Conservation (phyloP, 2,797 vertebrate genomes). For the Microcaecilia unicolor region DNA sequence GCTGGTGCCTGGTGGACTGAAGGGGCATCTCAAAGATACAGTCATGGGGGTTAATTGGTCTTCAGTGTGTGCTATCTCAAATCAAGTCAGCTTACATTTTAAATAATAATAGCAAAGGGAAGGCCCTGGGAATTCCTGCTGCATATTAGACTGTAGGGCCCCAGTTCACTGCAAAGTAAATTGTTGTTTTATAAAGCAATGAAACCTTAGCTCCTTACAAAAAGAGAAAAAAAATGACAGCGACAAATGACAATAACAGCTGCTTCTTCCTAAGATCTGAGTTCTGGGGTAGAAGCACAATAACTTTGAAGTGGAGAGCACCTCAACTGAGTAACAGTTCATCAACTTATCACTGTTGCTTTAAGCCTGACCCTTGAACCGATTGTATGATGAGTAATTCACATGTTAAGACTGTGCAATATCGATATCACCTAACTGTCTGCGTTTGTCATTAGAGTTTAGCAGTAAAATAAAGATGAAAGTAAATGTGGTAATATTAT, state of each 20-base stretch:
- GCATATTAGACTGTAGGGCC: slow-evolving; percentile 69
- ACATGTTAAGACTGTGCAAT: slow-evolving; percentile 62
- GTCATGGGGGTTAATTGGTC: slow-evolving; percentile 81
- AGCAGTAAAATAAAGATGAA: slow-evolving; percentile 68
- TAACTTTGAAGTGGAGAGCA: slow-evolving; percentile 63
- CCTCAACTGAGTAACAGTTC: slow-evolving; percentile 50
- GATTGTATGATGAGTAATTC: slow-evolving; percentile 73
- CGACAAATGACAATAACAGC: slow-evolving; percentile 65
- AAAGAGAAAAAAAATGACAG: slow-evolving; percentile 30
- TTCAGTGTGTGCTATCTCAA: slow-evolving; percentile 66
- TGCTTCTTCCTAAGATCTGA: slow-evolving; percentile 60
- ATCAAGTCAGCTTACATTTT: slow-evolving; percentile 59
- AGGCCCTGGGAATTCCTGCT: slow-evolving; percentile 45
- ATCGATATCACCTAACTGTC: slow-evolving; percentile 62
- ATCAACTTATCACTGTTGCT: slow-evolving; percentile 64
- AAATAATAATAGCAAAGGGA: slow-evolving; percentile 36
- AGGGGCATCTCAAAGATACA: slow-evolving; percentile 25
- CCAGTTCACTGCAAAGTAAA: slow-evolving; percentile 63
- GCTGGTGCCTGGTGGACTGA: slow-evolving; percentile 16
- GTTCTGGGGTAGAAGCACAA: slow-evolving; percentile 37
- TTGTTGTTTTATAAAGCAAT: slow-evolving; percentile 60
- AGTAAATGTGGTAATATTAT: slow-evolving; percentile 63
- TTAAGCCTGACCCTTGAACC: slow-evolving; percentile 76
- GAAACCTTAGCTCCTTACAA: slow-evolving; percentile 63
- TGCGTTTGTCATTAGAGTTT: slow-evolving; percentile 69